Base-by-base conservation (phyloP, 2,888 invertebrate genomes). In the Esperia sulphurella region DNA sequence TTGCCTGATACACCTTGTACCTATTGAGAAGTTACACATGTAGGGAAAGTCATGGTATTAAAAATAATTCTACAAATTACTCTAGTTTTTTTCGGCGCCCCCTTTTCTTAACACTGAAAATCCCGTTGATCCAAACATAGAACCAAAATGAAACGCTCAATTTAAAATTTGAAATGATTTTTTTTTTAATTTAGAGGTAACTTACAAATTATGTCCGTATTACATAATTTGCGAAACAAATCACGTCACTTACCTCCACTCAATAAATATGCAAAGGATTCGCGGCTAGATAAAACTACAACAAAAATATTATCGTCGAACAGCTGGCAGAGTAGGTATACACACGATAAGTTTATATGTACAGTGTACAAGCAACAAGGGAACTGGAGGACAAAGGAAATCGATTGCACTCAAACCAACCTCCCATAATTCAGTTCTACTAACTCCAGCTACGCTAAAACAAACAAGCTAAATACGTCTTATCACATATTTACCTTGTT, bases 321-420 rank as follows among this genome's bases (percentile, higher is more conserved):
- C 82, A 82, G 81, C 82, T 82, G 82, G 72, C 31, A 8, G n/a
- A 21, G 35, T 66, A 53, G 58, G 50, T 55, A 55, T 50, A 54
- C 52, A 64, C 46, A 59, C 51, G 46, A 54, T 46, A 54, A 43
- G 41, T 55, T 53, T 56, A 59, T 61, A 61, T 50, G 50, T 58
- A 55, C 38, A 55, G 45, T 53, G 14, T 45, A 59, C 58, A 68
- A 65, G 67, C 21, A 21, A 21, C 21, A 21, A 35, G 70, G 67
- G 71, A 63, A 70, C 72, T 21, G 2, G 80, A 86, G 87, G 88
- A 88, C 89, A 89, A 89, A 88, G 88, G 80, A 89, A 87, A 88
- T 87, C 86, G 84, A 86, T 86, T 73, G 70, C 60, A 62, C 57
- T 63, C 61, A 5, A n/a, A 10, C 31, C 8, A 35, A 35, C 35